Evolutionary conservation across 2,113 vertebrate species (phyloP).

Genomic region (Hypomesus transpacificus): DNA sequence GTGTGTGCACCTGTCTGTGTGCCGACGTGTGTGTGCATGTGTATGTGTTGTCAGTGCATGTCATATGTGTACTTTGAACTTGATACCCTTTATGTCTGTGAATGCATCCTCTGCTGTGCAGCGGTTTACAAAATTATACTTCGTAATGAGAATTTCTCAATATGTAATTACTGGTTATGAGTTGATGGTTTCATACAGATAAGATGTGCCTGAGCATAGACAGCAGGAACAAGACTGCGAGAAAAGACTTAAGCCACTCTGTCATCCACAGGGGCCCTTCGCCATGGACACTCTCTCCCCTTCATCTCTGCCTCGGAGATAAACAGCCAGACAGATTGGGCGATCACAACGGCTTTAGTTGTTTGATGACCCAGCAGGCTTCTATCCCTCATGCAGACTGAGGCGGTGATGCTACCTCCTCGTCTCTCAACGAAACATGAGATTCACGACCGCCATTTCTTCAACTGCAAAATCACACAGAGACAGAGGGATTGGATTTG

Average conservation of each 20-base stretch:
- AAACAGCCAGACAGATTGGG: conserved; percentile 10
- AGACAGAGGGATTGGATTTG: not conserved
- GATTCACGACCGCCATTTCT: conserved; percentile 11
- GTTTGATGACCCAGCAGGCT: conserved; percentile 32
- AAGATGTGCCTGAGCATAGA: conserved; percentile 21
- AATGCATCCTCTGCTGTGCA: no score
- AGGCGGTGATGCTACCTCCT: not conserved
- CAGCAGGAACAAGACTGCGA: conserved; percentile 10
- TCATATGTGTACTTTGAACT: no score
- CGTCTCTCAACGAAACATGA: not conserved
- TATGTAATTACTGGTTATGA: conserved; percentile 14
- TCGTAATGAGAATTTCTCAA: conserved; percentile 19
- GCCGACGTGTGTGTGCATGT: conserved; percentile 13
- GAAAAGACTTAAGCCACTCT: conserved; percentile 8
- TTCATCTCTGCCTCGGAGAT: conserved; percentile 9
- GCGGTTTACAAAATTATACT: no score
- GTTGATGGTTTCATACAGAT: conserved; percentile 17
- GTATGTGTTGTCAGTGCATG: conserved; percentile 12
- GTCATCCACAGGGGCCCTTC: not conserved
- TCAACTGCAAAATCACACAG: conserved; percentile 6
- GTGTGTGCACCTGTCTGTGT: not conserved
- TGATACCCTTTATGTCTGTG: no score
- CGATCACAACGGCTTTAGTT: conserved; percentile 26
- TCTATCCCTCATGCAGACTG: conserved; percentile 22
- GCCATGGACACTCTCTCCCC: not conserved